Base-by-base conservation (phyloP, 1,140 invertebrate species). In the Drosophila parabipectinata region DNA sequence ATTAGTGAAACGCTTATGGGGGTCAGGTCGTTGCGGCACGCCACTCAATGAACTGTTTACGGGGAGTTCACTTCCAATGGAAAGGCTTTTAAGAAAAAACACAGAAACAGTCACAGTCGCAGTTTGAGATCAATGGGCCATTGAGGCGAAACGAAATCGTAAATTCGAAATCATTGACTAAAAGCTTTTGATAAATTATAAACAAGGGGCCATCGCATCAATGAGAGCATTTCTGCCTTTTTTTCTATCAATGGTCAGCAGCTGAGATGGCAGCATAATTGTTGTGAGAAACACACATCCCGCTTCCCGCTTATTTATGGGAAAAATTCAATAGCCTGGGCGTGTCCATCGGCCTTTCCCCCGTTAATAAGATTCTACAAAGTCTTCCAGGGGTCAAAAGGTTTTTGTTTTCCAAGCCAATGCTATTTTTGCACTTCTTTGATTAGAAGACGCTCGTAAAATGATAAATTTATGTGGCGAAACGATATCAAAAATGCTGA, bases 81-180 rank as follows among this genome's bases (percentile, higher is more conserved):
- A 71, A 79, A 83, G 83, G 63, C 78, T 85, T 85, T 85, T 78
- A 75, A 44, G 41, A 44, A 15, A 14, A 14, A 44, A 44, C 1
- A 58, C 52, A 67, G 58, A 67, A 53, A 63, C 64, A 71, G 51
- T 69, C 63, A 37, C 52, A 39, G 52, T 57, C 59, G 51, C 63
- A 69, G 63, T 69, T 64, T 74, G 71, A 77, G 57, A 58, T 81
- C 72, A 79, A 79, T 79, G 79, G 79, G 75, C 81, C 81, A 85
- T 85, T 85, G 73, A 81, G 76, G 75, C 71, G 66, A 77, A 71
- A 61, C 63, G 73, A 75, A 88, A 87, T 83, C 79, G 79, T 87
- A 88, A 87, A 88, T 87, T 88, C 58, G 72, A 87, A 87, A 88
- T 88, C 83, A 87, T 87, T 87, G 83, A 87, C 83, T 87, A 88